These are phyloP conservation scores for Leptinotarsa haldemani DNA, from an alignment of 2,888 invertebrate species.

Conservation along the genomic window DNA sequence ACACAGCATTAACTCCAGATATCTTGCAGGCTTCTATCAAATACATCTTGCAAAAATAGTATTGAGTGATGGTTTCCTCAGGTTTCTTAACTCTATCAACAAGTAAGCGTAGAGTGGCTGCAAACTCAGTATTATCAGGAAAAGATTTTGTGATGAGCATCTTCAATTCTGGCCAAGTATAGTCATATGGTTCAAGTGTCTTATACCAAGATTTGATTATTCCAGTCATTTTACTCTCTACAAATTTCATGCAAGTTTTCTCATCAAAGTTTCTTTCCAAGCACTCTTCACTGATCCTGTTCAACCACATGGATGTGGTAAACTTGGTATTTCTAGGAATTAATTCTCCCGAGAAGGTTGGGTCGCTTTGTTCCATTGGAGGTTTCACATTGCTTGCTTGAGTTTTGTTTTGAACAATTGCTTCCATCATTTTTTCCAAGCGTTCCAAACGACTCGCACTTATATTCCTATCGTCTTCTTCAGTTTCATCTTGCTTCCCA, in stretches of 20 bases:
- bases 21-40: constrained; percentile 56
- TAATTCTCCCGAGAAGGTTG: constrained; percentile 37
- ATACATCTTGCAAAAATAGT: constrained; percentile 56
- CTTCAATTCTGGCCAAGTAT: constrained; percentile 56
- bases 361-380: constrained; percentile 7
- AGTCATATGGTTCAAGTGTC: constrained; percentile 49
- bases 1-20: constrained; percentile 55
- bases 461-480: constrained; percentile 12
- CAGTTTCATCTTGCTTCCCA: constrained; percentile 12
- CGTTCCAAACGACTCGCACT: constrained; percentile 49
- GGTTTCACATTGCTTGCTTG: constrained; percentile 1
- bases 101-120: constrained; percentile 50
- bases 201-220: constrained; percentile 57
- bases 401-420: constrained; percentile 43
- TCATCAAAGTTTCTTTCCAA: constrained; percentile 51
- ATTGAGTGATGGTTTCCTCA: constrained; percentile 54
- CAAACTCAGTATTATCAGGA: constrained; percentile 55
- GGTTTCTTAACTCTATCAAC: constrained; percentile 49
- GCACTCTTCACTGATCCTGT: constrained; percentile 52
- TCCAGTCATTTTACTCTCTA: constrained; percentile 54
- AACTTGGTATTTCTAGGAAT: constrained; percentile 48
- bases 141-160: constrained; percentile 53
- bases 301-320: constrained; percentile 56
- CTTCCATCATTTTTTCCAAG: constrained; percentile 54
- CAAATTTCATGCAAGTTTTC: constrained; percentile 49